phyloP scores from a whole-genome alignment of 2,797 vertebrate genomes.

The Dendrocincla tyrannina region DNA sequence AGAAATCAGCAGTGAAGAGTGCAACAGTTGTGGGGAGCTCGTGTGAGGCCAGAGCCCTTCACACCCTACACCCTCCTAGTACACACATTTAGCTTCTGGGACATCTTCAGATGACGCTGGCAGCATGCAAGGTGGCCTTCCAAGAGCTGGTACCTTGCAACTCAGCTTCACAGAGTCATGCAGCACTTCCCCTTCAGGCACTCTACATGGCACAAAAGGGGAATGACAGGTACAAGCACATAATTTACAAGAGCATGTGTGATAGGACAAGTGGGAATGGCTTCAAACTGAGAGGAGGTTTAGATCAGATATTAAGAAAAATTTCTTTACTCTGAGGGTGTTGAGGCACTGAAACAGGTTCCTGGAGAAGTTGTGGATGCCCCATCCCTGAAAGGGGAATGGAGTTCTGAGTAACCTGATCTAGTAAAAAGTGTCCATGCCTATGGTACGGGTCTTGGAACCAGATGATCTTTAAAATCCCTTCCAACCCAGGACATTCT shows the following conservation, averaged over 20 bases:
- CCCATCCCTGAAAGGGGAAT: background rate
- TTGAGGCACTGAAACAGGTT: background rate
- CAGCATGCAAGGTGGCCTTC: background rate
- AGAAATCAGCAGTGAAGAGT: background rate
- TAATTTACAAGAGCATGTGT: background rate
- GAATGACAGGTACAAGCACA: background rate
- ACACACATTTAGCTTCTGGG: background rate
- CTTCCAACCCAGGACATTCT: background rate
- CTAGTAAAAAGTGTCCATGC: background rate
- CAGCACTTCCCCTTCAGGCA: background rate
- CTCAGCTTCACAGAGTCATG: background rate
- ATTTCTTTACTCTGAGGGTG: background rate
- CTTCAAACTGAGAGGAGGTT: background rate
- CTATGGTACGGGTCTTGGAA: background rate
- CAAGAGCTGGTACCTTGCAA: background rate
- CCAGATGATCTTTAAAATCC: background rate
- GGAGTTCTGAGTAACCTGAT: accelerated
- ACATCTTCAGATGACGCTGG: background rate
- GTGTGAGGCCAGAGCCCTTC: background rate
- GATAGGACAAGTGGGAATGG: background rate
- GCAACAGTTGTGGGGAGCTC: background rate
- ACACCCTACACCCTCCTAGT: background rate
- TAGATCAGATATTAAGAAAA: background rate
- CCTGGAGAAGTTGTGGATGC: background rate
- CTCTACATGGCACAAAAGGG: background rate